Evolutionary conservation across 2,113 vertebrate species (phyloP).

Genomic region (Cebidichthys violaceus): DNA sequence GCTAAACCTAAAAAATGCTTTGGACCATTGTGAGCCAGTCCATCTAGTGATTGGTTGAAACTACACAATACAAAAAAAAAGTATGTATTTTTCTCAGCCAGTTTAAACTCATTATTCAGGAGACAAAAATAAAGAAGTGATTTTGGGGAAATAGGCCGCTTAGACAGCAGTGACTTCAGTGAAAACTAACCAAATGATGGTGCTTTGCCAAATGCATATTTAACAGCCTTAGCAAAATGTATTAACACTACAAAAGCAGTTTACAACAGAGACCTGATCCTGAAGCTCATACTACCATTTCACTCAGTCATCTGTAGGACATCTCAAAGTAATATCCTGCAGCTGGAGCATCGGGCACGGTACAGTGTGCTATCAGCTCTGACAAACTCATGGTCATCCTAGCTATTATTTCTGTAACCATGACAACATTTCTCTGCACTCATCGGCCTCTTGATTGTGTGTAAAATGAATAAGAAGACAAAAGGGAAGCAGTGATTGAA

Average conservation of each 20-base stretch:
- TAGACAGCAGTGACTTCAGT: slow-evolving; percentile 34
- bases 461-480: slow-evolving; percentile 66
- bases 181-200: slow-evolving; percentile 18
- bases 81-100: slow-evolving; percentile 3
- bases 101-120: slow-evolving; percentile 17
- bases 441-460: slow-evolving; percentile 66
- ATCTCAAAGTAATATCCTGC: slow-evolving; percentile 57
- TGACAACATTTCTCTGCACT: slow-evolving; percentile 70
- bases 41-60: background rate
- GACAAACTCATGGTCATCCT: slow-evolving; percentile 70
- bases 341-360: slow-evolving; percentile 45
- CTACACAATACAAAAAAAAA: slow-evolving; percentile 1
- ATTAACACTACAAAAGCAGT: slow-evolving; percentile 9
- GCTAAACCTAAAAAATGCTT: slow-evolving; percentile 24
- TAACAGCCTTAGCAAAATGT: slow-evolving; percentile 21
- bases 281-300: slow-evolving; percentile 11
- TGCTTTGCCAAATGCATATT: slow-evolving; percentile 32
- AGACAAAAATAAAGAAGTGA: slow-evolving; percentile 16
- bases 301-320: slow-evolving; percentile 29
- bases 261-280: slow-evolving; percentile 30
- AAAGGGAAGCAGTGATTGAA: slow-evolving; percentile 59
- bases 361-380: slow-evolving; percentile 49
- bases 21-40: slow-evolving; percentile 13
- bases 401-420: slow-evolving; percentile 68
- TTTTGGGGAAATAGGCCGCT: slow-evolving; percentile 28